Evolutionary conservation across 2,888 invertebrate genomes (phyloP), one percentile per base, ranked within the genome.

Genomic region (Orchestes rusci): DNA sequence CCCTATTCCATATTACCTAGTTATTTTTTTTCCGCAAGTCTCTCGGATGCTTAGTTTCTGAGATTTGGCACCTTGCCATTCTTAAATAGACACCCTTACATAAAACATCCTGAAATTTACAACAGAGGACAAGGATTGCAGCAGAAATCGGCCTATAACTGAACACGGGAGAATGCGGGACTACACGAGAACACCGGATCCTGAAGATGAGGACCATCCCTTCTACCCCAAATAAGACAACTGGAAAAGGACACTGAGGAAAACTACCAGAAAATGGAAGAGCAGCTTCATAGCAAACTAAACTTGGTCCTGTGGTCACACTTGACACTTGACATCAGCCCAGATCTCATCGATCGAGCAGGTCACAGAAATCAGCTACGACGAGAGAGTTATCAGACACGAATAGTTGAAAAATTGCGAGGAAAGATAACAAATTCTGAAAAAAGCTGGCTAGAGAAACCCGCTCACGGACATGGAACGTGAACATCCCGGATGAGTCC

Each of bases 371-470:
- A 28, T 28, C 3, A 19, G 23, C 16, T 48, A 23, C 17, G 30
- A 31, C n/a, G 30, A 45, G 19, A 33, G 45, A 45, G 5, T 48
- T 10, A 35, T 15, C 7, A 35, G 7, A 12, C 45, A 45, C 32
- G 16, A 12, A 2, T 29, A 46, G 2, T 17, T 48, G 39, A 32
- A 28, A 18, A 16, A 44, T n/a, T 20, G 18, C 29, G 13, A 13
- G 13, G 17, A 44, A 3, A n/a, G 34, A 4, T 48, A 41, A 40
- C 27, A 23, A n/a, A 23, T 27, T 10, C 48, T 48, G 2, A 13
- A 45, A 20, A 45, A 37, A 4, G 41, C 37, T 13, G 46, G 39
- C 12, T 45, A 39, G 32, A 37, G 47, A n/a, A 47, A 47, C 39
- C 47, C 47, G 4, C 10, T 47, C 10, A 39, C 15, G 4, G 47